phyloP scores from a whole-genome alignment of 1,140 invertebrate genomes.

The Episyrphus balteatus region DNA sequence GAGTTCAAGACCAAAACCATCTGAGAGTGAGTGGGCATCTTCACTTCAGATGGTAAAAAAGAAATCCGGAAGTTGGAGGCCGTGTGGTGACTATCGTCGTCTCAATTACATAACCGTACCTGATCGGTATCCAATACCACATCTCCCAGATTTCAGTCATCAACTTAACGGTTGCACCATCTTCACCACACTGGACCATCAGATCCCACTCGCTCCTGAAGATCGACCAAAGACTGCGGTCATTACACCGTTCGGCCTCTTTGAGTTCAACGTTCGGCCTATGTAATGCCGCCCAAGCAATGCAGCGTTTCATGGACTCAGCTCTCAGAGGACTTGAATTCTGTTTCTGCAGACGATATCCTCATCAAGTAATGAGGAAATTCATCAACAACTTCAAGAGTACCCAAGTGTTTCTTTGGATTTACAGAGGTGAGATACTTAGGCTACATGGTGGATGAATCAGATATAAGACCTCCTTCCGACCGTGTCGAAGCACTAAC shows the following conservation, averaged over 20 bases:
- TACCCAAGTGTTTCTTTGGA: constrained; percentile 20
- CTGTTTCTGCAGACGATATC: constrained; percentile 40
- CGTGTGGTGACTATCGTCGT: constrained; percentile 37
- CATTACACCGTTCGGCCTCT: constrained; percentile 31
- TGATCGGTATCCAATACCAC: constrained; percentile 8
- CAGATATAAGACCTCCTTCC: constrained; percentile 11
- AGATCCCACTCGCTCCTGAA: constrained; percentile 25
- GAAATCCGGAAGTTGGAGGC: constrained; percentile 24
- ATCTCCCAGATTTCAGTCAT: constrained; percentile 24
- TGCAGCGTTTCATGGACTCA: constrained; percentile 40
- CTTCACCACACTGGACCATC: constrained; percentile 41
- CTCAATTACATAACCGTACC: constrained; percentile 37
- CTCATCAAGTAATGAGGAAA: constrained; percentile 24
- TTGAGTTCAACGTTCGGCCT: constrained; percentile 36
- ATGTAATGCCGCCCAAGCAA: constrained; percentile 31
- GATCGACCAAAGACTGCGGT: constrained; percentile 33
- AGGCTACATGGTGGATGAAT: constrained; percentile 10
- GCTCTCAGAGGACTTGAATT: constrained; percentile 32
- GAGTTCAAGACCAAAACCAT: constrained; percentile 26
- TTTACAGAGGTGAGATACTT: constrained; percentile 16
- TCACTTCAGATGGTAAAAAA: constrained; percentile 38
- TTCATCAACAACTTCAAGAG: constrained; percentile 17
- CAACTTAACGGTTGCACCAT: constrained; percentile 25
- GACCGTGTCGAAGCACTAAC: constrained; percentile 2
- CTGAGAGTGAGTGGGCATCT: constrained; percentile 36